Evolutionary conservation across 2,113 vertebrate genomes (phyloP).

Genomic region (Morone chrysops): DNA sequence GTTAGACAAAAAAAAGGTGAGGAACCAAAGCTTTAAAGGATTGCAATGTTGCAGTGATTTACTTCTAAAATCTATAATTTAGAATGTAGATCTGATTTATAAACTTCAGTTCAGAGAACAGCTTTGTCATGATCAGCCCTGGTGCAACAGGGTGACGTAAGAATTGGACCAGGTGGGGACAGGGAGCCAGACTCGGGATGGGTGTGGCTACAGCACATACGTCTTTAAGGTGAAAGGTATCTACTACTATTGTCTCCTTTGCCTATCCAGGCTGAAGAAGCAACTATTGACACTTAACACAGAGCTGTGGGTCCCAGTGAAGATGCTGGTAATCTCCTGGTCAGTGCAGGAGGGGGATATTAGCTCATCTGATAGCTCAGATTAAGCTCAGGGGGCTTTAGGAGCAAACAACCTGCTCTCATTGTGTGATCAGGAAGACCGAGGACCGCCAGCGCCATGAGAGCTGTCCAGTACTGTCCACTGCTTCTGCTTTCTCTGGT

Average conservation of each 20-base stretch:
- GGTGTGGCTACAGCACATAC: constrained; percentile 44
- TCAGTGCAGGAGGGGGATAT: constrained; percentile 78
- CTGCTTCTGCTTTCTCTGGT: constrained; percentile 76
- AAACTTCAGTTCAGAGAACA: neutral
- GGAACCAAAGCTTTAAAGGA: neutral
- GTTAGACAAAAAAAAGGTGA: neutral
- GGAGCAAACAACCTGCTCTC: constrained; percentile 84
- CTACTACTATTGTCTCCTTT: neutral
- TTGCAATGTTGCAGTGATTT: neutral
- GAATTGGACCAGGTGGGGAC: neutral
- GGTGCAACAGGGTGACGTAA: neutral
- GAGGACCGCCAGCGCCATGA: constrained; percentile 81
- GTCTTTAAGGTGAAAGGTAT: constrained; percentile 18
- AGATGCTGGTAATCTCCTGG: constrained; percentile 81
- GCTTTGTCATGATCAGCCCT: neutral
- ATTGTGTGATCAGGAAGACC: constrained; percentile 72
- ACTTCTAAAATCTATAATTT: neutral
- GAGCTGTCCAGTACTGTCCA: constrained; percentile 75
- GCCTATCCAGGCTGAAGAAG: constrained; percentile 22
- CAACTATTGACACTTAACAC: constrained; percentile 8
- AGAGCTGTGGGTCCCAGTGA: constrained; percentile 38
- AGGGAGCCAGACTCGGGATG: constrained; percentile 7
- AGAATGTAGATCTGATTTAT: neutral
- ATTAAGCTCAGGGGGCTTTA: constrained; percentile 83
- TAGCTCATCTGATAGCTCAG: constrained; percentile 76